phyloP scores from a whole-genome alignment of 2,113 vertebrate genomes.

The Carassius carassius region DNA sequence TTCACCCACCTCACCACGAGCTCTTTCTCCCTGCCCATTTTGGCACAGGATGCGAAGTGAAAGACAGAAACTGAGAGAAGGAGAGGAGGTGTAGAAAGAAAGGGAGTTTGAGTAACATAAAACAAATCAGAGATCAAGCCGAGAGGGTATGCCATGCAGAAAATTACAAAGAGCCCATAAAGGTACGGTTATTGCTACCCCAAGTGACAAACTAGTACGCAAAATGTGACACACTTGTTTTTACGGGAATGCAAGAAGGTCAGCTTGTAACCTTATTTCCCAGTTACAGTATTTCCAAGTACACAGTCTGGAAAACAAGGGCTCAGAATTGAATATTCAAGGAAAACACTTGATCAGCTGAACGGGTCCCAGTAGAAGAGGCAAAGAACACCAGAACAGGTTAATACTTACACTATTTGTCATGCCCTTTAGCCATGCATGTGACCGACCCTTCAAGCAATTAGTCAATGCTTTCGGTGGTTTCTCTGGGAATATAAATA shows the following conservation, averaged over 20 bases:
- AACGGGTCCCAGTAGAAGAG: neutral
- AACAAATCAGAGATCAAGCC: neutral
- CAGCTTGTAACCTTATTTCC: neutral
- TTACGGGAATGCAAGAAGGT: neutral
- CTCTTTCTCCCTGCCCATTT: conserved; percentile 56
- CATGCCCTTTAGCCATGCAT: conserved; percentile 37
- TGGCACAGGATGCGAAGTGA: conserved; percentile 47
- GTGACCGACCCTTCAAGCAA: neutral
- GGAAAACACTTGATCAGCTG: neutral
- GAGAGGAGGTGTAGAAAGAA: conserved; percentile 15
- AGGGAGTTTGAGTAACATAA: neutral
- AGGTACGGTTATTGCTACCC: neutral
- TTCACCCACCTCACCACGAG: conserved; percentile 45
- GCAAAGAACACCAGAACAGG: neutral
- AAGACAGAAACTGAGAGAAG: conserved; percentile 38
- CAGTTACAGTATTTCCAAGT: neutral
- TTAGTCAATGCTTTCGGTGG: conserved; percentile 14
- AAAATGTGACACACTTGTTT: neutral
- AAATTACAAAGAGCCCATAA: neutral
- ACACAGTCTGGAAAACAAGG: neutral
- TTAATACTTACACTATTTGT: conserved; percentile 50
- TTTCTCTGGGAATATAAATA: conserved; percentile 29
- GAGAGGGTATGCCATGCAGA: neutral
- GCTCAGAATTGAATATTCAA: neutral
- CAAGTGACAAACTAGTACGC: neutral